A percentile compares a stretch with the other conserved stretches of the same genome.
phyloP scores from a whole-genome alignment of 1,140 invertebrate species.

The Macrocentrus cingulum region DNA sequence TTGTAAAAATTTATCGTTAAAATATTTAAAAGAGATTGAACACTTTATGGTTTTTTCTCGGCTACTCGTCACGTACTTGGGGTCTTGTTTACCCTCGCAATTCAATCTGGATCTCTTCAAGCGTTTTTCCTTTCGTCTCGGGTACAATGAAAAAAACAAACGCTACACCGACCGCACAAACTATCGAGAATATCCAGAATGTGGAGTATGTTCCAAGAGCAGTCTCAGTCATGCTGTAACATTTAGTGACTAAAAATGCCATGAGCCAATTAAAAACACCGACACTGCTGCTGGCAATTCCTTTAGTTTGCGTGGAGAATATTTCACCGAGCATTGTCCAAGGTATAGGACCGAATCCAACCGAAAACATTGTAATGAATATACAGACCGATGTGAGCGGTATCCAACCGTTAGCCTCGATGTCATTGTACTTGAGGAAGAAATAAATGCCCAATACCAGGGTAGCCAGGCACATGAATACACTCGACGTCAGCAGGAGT shows the following conservation, averaged over 20 bases:
- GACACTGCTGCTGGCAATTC: slow-evolving; percentile 72
- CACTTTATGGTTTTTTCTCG: too few species aligned
- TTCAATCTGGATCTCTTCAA: slow-evolving; percentile 78
- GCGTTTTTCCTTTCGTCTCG: slow-evolving; percentile 87
- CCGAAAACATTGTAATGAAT: slow-evolving; percentile 76
- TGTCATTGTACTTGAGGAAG: not conserved
- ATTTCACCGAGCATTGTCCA: slow-evolving; percentile 80
- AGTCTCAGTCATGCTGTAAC: slow-evolving; percentile 66
- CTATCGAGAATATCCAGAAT: slow-evolving; percentile 79
- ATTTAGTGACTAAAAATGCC: slow-evolving; percentile 80
- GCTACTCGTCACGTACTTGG: too few species aligned
- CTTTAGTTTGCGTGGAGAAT: slow-evolving; percentile 74
- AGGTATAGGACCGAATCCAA: slow-evolving; percentile 78
- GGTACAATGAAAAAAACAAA: slow-evolving; percentile 81
- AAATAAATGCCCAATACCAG: not conserved
- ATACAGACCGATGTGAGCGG: slow-evolving; percentile 71
- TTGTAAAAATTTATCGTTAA: too few species aligned
- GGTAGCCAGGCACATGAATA: not conserved
- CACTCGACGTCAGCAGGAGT: not conserved
- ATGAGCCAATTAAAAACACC: slow-evolving; percentile 77
- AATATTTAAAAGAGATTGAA: too few species aligned
- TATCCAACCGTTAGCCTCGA: slow-evolving; percentile 64
- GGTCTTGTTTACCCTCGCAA: too few species aligned
- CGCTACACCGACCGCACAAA: slow-evolving; percentile 70
- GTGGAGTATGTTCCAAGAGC: slow-evolving; percentile 65